Evolutionary conservation across 2,797 vertebrate genomes (phyloP), one percentile per base, ranked within the genome.

Genomic region (Oreochromis grahami): DNA sequence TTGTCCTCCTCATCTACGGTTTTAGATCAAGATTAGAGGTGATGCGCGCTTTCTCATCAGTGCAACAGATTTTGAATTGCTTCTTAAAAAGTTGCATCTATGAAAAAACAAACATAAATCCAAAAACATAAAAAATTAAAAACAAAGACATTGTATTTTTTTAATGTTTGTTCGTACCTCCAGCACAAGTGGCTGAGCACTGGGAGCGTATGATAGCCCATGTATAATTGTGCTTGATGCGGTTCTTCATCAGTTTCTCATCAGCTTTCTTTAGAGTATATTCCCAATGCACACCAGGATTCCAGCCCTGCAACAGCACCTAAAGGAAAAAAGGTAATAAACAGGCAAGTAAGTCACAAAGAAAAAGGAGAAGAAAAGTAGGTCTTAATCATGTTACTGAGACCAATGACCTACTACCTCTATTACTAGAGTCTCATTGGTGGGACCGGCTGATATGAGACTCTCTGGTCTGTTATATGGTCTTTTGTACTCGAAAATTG

Each of bases 281-380:
- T 91, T 98, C 97, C 97, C 98, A 98, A 34, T 88, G 90, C 29
- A 98, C 89, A 9, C 98, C 98, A 1, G 97, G 97, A 87, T 98
- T 98, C 94, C 93, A 96, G 79, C 97, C 97, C 94, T 98, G 97
- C 84, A 97, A 93, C 77, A 98, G 92, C 76, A 98, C 94, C 98
- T 98, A 52, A 15, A 86, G 85, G n/a, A 80, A 84, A 86, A 81
- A 86, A 38, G 19, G 58, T 6, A 70, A 79, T 5, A 26, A 29
- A 14, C 36, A 19, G 0, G 14, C 38, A 14, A n/a, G 24, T 10
- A 17, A 78, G 11, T 60, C 5, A 55, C 15, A 58, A 80, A 56
- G 12, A 13, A 36, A 34, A 50, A 45, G 38, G 38, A 26, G 63
- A 45, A 15, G 13, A 38, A 45, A 70, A 70, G 65, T 15, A 68